Base-by-base conservation (phyloP, 2,888 invertebrate genomes). In the Athalia cordata region DNA sequence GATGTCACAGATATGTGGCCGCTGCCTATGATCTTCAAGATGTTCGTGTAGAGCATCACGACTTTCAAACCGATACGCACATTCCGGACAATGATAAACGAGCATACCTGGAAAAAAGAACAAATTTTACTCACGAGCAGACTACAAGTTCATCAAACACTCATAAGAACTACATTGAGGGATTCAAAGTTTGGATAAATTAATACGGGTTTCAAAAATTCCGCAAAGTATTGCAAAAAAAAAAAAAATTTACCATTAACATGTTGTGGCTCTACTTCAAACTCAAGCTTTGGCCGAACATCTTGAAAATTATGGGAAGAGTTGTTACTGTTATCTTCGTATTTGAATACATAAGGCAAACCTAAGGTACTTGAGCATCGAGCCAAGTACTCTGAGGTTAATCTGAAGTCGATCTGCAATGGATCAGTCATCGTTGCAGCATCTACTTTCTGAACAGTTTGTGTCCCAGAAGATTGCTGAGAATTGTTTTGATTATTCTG, bases 1-100 rank as follows among this genome's bases (percentile, higher is more conserved):
- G 79, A 95, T 94, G 83, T 95, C 95, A 87, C 95, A 95, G 62
- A 95, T 94, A 84, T 95, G 95, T 77, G 96, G 92, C 85, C 96
- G 91, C 87, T 96, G 96, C 80, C 95, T 95, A 91, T 96, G 95
- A 89, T 96, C 95, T 59, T 94, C 94, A 3, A 94, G 92, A 76
- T 95, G 92, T 86, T 95, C 95, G 85, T 94, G 93, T 85, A 89
- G 82, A 3, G 87, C 82, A 9, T 88, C 88, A 5, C 86, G 86
- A 74, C 89, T 87, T 74, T 89, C 88, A 78, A 89, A 89, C 79
- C 86, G 86, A 70, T 88, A 89, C 2, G 89, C 87, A 80, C 89
- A 90, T 77, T 90, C 89, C 11, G 89, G 88, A 80, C 89, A 90
- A 78, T 88, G 86, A 78, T 89, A 90, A 64, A 88, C 82, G 61